phyloP scores from a whole-genome alignment of 2,888 invertebrate genomes.

The Shargacucullia verbasci region DNA sequence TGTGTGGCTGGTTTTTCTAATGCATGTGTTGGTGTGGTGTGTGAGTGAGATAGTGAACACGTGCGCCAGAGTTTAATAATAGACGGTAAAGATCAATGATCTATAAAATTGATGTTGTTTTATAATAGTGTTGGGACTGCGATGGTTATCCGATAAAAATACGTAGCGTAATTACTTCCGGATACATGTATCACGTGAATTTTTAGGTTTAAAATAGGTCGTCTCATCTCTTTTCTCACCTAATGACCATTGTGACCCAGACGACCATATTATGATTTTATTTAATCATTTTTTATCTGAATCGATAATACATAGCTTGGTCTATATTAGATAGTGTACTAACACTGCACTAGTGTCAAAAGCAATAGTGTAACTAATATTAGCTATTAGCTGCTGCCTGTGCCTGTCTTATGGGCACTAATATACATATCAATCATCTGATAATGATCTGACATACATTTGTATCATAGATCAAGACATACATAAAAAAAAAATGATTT shows the following conservation, averaged over 20 bases:
- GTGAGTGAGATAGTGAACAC: constrained; percentile 50
- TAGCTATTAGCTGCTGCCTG: too few species aligned
- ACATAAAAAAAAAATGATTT: constrained; percentile 11
- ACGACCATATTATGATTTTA: too few species aligned
- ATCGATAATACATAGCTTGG: too few species aligned
- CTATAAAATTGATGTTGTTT: constrained; percentile 60
- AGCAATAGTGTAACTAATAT: too few species aligned
- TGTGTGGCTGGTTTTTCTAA: constrained; percentile 17
- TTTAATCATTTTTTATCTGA: too few species aligned
- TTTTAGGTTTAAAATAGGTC: too few species aligned
- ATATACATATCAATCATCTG: neutral
- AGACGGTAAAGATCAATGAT: constrained; percentile 62
- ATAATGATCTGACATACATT: constrained; percentile 20
- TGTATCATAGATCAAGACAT: constrained; percentile 15
- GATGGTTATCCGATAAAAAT: constrained; percentile 25
- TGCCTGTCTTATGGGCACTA: too few species aligned
- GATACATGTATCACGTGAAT: neutral
- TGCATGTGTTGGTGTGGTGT: neutral
- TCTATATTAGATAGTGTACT: too few species aligned
- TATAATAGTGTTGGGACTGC: constrained; percentile 46
- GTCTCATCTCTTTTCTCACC: too few species aligned
- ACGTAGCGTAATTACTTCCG: constrained; percentile 7
- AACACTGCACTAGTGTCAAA: too few species aligned
- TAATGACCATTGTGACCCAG: too few species aligned
- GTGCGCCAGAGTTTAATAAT: constrained; percentile 57